These are phyloP conservation scores for Agrotis clavis DNA, from an alignment of 2,888 invertebrate genomes.

Conservation along the genomic window DNA sequence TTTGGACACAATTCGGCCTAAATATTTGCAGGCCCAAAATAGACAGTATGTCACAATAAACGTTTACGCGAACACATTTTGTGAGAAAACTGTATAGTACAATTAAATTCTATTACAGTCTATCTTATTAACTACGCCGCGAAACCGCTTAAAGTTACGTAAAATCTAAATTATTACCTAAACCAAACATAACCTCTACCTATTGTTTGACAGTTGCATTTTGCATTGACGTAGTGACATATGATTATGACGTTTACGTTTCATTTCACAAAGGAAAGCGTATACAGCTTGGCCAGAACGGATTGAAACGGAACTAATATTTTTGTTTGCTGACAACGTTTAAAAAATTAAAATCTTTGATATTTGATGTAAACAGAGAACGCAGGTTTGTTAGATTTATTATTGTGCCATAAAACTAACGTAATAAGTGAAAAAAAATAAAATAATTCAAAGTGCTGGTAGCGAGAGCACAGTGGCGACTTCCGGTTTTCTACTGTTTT, in stretches of 20 bases:
- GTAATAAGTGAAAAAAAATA: too few species aligned
- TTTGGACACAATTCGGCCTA: slow-evolving; percentile 87
- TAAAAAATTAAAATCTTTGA: too few species aligned
- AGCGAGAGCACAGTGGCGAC: too few species aligned
- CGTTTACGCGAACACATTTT: slow-evolving; percentile 63
- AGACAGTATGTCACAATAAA: slow-evolving; percentile 80
- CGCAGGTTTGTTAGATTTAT: too few species aligned
- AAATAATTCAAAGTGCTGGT: too few species aligned
- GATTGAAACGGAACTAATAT: too few species aligned
- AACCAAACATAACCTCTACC: slow-evolving; percentile 81
- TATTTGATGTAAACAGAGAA: too few species aligned
- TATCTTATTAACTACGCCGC: slow-evolving; percentile 52
- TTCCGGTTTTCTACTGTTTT: too few species aligned
- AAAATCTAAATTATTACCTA: slow-evolving; percentile 72
- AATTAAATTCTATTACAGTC: slow-evolving; percentile 50
- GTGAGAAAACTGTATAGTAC: slow-evolving; percentile 50
- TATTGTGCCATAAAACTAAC: too few species aligned
- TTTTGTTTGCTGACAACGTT: too few species aligned
- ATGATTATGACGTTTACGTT: slow-evolving; percentile 59
- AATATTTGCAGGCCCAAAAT: slow-evolving; percentile 85
- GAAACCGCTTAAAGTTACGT: slow-evolving; percentile 62
- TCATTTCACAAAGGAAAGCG: slow-evolving; percentile 15
- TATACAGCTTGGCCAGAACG: too few species aligned
- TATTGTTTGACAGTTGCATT: slow-evolving; percentile 70
- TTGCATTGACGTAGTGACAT: slow-evolving; percentile 61